Evolutionary conservation across 92 coral and sea anemone species (phyloP).

Genomic region (Epizoanthus stellaris): DNA sequence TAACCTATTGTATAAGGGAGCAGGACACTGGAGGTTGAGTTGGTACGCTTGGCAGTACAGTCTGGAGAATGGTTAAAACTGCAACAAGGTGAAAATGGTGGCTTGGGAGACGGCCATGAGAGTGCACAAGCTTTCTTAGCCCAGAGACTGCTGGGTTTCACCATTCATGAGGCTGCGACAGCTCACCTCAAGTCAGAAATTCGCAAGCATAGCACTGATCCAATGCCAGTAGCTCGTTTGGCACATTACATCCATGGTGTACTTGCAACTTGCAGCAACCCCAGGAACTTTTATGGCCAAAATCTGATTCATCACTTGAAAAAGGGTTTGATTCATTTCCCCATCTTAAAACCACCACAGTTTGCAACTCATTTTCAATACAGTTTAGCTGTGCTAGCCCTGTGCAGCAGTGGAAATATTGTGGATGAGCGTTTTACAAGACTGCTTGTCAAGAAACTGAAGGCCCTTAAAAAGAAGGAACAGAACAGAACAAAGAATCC

Average conservation of each 20-base stretch:
- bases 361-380: slow-evolving; percentile 1
- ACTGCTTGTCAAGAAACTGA: neutral
- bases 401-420: slow-evolving; percentile 21
- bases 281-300: neutral
- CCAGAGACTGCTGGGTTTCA: slow-evolving; percentile 22
- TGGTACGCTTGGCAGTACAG: slow-evolving; percentile 23
- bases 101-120: slow-evolving; percentile 8
- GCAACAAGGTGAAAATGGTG: neutral
- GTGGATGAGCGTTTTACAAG: neutral
- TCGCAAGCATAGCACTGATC: neutral
- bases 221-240: neutral
- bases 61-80: slow-evolving; percentile 33
- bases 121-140: slow-evolving; percentile 31
- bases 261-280: slow-evolving; percentile 26
- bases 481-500: neutral
- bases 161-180: neutral
- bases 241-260: slow-evolving; percentile 34
- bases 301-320: neutral
- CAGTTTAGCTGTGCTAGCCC: slow-evolving; percentile 17
- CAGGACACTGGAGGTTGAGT: slow-evolving; percentile 10
- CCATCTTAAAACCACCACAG: neutral
- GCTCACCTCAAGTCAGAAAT: slow-evolving; percentile 24
- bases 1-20: neutral
- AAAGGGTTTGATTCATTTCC: neutral
- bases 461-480: neutral